Conservation (phyloP, 1,140 invertebrate species). For the Hypsibius dujardini region DNA sequence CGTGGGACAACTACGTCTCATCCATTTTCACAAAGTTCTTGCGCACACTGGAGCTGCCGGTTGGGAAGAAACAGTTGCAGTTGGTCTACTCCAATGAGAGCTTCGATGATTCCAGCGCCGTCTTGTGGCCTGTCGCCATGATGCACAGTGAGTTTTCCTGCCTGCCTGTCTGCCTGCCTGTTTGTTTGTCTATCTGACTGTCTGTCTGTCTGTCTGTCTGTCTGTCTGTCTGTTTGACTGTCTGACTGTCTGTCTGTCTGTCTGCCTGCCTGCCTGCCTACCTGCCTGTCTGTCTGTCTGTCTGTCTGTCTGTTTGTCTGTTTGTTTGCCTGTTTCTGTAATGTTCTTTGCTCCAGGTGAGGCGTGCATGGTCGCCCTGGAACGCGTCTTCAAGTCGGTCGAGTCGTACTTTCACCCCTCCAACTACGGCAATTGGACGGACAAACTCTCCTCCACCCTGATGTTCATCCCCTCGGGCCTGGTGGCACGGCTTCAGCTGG, state of each 20-base stretch:
- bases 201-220: too few relatives aligned
- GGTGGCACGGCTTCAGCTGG: slow-evolving; percentile 25
- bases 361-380: slow-evolving; percentile 33
- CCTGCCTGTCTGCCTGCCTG: too few relatives aligned
- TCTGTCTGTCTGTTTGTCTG: too few relatives aligned
- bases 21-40: slow-evolving; percentile 60
- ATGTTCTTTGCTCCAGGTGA: too few relatives aligned
- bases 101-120: slow-evolving; percentile 41
- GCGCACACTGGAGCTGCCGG: slow-evolving; percentile 55
- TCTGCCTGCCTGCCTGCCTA: too few relatives aligned
- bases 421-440: slow-evolving; percentile 59
- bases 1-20: slow-evolving; percentile 47
- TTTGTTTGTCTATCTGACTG: too few relatives aligned
- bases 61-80: slow-evolving; percentile 46
- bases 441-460: slow-evolving; percentile 21
- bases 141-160: too few relatives aligned
- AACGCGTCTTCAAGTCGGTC: slow-evolving; percentile 58
- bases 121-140: slow-evolving; percentile 50
- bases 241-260: too few relatives aligned
- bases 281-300: too few relatives aligned
- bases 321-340: too few relatives aligned
- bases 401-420: slow-evolving; percentile 78
- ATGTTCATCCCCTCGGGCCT: slow-evolving; percentile 25
- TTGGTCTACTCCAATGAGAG: slow-evolving; percentile 24
- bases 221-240: too few relatives aligned